Evolutionary conservation across 1,140 invertebrate species (phyloP), one percentile per base, ranked within the genome.

Genomic region (Plectrocnemia conspersa): DNA sequence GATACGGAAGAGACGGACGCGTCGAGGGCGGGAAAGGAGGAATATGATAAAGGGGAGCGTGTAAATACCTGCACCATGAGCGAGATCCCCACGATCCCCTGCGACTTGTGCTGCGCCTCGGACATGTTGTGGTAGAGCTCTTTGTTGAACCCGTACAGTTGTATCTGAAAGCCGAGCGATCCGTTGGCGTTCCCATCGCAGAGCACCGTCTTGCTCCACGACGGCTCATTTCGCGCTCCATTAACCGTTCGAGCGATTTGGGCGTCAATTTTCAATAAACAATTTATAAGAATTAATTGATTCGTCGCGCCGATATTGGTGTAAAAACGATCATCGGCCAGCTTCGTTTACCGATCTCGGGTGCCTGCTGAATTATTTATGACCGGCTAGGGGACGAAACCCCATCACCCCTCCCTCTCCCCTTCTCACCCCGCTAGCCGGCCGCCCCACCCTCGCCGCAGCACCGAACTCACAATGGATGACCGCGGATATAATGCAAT

Each of bases 41-140:
- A 63, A 38, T 42, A 29, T 44, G 18, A 44, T 58, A 63, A 66
- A 78, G n/a, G n/a, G n/a, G n/a, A n/a, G n/a, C n/a, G n/a, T n/a
- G n/a, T n/a, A n/a, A n/a, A n/a, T 76, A 92, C 90, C 83, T 97
- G 91, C 33, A 97, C 85, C 82, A 98, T 90, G 54, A 97, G 74
- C 11, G 93, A 92, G 58, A 98, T 89, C 6, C 86, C 93, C 5
- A 96, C 88, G 57, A 97, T 82, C 22, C 93, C 93, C 70, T 94
- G 90, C 23, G 89, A 90, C 71, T 91, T 90, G 68, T 92, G 88
- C 63, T 93, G 87, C 16, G 94, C 94, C 74, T 96, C 90, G 22
- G 90, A 88, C 83, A 96, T 93, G 71, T 97, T 97, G 66, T 89
- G 88, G 75, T 97, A 97, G n/a, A 98, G 77, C 70, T 97, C 91